Evolutionary conservation across 2,113 vertebrate genomes (phyloP).

Genomic region (Albula goreensis): DNA sequence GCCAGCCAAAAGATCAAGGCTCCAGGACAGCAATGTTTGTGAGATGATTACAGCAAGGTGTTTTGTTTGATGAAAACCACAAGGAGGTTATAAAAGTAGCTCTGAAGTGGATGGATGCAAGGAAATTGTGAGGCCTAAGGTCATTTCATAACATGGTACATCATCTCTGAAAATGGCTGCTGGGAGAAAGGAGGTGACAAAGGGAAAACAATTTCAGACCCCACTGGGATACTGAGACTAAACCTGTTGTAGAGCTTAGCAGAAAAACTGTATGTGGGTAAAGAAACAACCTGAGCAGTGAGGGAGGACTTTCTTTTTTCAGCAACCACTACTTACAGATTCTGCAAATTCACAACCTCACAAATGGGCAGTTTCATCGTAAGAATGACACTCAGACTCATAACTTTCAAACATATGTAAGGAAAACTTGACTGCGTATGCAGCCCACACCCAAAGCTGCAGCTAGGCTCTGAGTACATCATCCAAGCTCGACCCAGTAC

Average conservation of each 20-base stretch:
- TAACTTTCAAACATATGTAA: neutral
- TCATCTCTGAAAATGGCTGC: slow-evolving; percentile 2
- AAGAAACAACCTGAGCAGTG: neutral
- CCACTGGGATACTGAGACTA: neutral
- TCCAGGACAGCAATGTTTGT: slow-evolving; percentile 2
- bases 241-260: neutral
- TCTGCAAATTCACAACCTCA: neutral
- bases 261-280: neutral
- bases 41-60: slow-evolving; percentile 34
- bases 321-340: neutral
- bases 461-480: neutral
- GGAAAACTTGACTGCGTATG: no score
- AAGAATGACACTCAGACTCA: neutral
- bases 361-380: neutral
- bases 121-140: slow-evolving; percentile 35
- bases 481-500: neutral
- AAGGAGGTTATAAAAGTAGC: slow-evolving; percentile 33
- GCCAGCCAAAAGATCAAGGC: neutral
- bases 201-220: neutral
- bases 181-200: neutral
- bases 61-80: slow-evolving; percentile 39
- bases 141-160: slow-evolving; percentile 24
- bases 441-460: neutral
- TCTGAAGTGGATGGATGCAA: slow-evolving; percentile 12
- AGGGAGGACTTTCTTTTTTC: neutral